Percentiles rank a stretch among this genome's conserved stretches.
Conservation (phyloP, 2,797 vertebrate genomes). For the Hippoglossus hippoglossus region DNA sequence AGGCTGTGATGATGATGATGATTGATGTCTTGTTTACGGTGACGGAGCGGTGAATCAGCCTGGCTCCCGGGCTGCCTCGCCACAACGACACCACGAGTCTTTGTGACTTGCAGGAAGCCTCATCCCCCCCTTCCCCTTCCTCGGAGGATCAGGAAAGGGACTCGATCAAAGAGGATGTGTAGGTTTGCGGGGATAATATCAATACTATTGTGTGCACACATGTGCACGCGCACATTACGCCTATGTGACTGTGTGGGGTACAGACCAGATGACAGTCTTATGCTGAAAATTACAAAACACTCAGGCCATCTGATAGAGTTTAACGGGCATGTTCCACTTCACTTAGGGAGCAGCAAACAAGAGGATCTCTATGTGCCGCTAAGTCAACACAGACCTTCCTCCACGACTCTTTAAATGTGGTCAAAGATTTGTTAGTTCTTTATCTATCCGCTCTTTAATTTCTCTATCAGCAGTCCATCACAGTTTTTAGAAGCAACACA, state of each 20-base stretch:
- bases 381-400: conserved; percentile 70
- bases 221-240: conserved; percentile 38
- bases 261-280: conserved; percentile 67
- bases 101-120: conserved; percentile 62
- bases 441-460: conserved; percentile 57
- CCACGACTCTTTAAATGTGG: conserved; percentile 49
- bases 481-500: conserved; percentile 15
- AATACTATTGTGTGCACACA: conserved; percentile 41
- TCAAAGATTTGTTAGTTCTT: conserved; percentile 63
- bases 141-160: conserved; percentile 59
- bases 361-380: conserved; percentile 65
- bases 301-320: conserved; percentile 77
- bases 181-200: conserved; percentile 64
- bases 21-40: conserved; percentile 48
- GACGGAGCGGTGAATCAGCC: conserved; percentile 55
- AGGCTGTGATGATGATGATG: conserved; percentile 21
- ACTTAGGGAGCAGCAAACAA: conserved; percentile 69
- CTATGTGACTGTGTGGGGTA: conserved; percentile 69
- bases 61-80: conserved; percentile 34
- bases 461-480: conserved; percentile 26
- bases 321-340: conserved; percentile 75
- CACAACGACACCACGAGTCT: conserved; percentile 38
- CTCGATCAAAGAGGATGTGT: conserved; percentile 72
- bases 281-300: conserved; percentile 76
- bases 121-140: conserved; percentile 55